Percentiles rank a stretch among this genome's conserved stretches.
Evolutionary conservation across 2,113 vertebrate genomes (phyloP).

Genomic region (Grantiella picta): DNA sequence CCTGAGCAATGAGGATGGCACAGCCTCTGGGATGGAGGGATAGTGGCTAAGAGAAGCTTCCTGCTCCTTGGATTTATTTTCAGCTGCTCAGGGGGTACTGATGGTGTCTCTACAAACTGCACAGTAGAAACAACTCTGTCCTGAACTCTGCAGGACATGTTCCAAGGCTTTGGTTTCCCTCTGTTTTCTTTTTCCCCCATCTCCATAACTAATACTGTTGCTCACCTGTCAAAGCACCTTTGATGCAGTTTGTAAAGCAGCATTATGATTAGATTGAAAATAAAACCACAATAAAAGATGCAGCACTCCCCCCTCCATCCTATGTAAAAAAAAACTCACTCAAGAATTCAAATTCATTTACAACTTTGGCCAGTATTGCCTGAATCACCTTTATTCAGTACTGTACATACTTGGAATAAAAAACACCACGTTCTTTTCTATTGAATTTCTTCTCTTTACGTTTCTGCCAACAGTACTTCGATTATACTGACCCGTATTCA

Average conservation of each 20-base stretch:
- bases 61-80: neutral
- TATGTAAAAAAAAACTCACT: neutral
- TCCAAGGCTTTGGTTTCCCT: neutral
- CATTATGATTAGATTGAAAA: neutral
- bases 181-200: neutral
- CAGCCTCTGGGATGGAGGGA: neutral
- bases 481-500: conserved; percentile 35
- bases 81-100: neutral
- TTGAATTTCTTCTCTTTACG: neutral
- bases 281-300: neutral
- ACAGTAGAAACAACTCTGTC: neutral
- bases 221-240: neutral
- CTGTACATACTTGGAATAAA: neutral
- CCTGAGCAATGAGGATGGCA: neutral
- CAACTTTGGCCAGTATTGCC: neutral
- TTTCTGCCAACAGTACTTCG: conserved; percentile 12
- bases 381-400: conserved; percentile 48
- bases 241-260: neutral
- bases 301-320: neutral
- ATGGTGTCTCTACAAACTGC: neutral
- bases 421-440: neutral
- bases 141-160: neutral
- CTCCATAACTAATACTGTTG: neutral
- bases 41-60: neutral
- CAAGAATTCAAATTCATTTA: neutral